Evolutionary conservation across 2,888 invertebrate genomes (phyloP), one percentile per base, ranked within the genome.

Genomic region (Pemphredon lugubris): DNA sequence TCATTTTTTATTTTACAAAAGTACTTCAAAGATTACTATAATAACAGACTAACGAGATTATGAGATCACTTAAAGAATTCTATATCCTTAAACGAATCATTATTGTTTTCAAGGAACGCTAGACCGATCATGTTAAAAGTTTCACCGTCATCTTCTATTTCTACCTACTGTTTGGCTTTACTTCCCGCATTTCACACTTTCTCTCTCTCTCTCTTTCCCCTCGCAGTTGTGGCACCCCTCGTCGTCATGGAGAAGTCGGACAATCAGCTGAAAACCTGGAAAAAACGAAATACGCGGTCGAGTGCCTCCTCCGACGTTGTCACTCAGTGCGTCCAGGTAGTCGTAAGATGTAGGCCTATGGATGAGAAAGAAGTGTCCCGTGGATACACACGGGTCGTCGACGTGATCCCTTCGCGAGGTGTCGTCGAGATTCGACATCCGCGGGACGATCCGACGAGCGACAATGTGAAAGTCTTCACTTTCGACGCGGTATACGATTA

Each of bases 401-500:
- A 95, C 77, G 96, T 98, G 83, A 94, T 94, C 90, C 93, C 96
- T 21, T 94, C 95, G 82, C 93, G 96, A 77, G 98, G 98, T 30
- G 95, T 96, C 1, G 95, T 99, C 70, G 97, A 98, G 90, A 94
- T 99, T 58, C 93, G 93, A 84, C 97, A 97, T 91, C 96, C 96
- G 37, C 95, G 95, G 76, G 93, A 93, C 37, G 92, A 92, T 54
- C 92, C 92, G 50, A 90, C 90, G 18, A 92, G 92, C 84, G 95
- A 95, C 54, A 94, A 94, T 86, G 96, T 96, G 79, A 98, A 98
- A 91, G 93, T 95, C 77, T 99, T 99, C 91, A 98, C 98, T 0
- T 99, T 98, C 91, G 99, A 99, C 91, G 96, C 98, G 30, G 98
- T 98, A 4, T 99, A 98, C 91, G 98, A 98, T 91, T 93, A 93